phyloP scores from a whole-genome alignment of 2,113 vertebrate species.

The Xerus inauris region DNA sequence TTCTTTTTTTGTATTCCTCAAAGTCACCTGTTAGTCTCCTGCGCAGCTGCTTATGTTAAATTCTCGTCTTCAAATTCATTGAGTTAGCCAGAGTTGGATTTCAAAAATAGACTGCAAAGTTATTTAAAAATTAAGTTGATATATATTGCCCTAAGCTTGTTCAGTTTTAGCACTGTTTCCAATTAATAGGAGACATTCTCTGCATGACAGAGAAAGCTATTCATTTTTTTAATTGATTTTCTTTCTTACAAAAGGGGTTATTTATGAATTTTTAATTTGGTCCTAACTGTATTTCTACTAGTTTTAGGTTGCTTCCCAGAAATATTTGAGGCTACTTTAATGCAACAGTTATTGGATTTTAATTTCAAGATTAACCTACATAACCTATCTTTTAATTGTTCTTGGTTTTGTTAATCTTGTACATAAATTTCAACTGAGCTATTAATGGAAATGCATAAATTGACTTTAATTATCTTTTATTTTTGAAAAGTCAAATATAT shows the following conservation, averaged over 20 bases:
- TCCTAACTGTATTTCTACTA: slow-evolving; percentile 4
- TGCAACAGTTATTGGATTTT: not conserved
- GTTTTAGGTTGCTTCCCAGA: slow-evolving; percentile 15
- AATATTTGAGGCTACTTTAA: slow-evolving; percentile 34
- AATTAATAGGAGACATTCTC: not conserved
- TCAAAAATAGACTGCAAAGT: slow-evolving; percentile 21
- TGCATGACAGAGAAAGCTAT: not conserved
- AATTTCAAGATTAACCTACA: not conserved
- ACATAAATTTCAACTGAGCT: not conserved
- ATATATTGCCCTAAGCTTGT: not conserved
- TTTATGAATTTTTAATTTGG: slow-evolving; percentile 16
- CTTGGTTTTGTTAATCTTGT: slow-evolving; percentile 2
- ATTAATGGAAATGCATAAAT: not conserved
- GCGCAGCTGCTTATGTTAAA: not conserved
- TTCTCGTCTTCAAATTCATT: not conserved
- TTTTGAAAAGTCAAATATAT: slow-evolving; percentile 48
- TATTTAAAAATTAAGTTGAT: slow-evolving; percentile 42
- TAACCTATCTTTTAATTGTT: not conserved
- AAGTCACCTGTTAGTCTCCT: not conserved
- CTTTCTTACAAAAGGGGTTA: not conserved
- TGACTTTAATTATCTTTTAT: not conserved
- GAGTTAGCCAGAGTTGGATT: not conserved
- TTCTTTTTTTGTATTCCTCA: not conserved
- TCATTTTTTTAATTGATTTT: not conserved
- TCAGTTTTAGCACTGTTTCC: not conserved